These are phyloP conservation scores for Cacoxenus indagator DNA, from an alignment of 2,888 invertebrate species.

Conservation along the genomic window DNA sequence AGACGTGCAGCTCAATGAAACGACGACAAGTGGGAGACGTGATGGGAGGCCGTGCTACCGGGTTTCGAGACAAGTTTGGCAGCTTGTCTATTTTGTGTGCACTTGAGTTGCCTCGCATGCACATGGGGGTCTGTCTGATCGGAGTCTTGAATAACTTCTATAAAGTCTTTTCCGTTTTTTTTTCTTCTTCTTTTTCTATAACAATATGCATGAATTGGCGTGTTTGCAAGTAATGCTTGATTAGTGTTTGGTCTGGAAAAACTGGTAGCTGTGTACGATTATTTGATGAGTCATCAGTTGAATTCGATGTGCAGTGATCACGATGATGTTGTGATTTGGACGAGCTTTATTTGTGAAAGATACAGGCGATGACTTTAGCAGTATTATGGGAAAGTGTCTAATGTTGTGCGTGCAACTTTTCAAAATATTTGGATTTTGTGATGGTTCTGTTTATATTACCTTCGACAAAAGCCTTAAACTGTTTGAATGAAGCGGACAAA, in stretches of 20 bases:
- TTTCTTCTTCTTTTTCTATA: no score
- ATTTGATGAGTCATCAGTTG: slow-evolving; percentile 50
- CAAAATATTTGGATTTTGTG: no score
- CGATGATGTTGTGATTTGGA: not conserved
- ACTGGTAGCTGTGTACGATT: slow-evolving; percentile 48
- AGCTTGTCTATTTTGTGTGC: slow-evolving; percentile 18
- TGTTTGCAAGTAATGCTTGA: slow-evolving; percentile 61
- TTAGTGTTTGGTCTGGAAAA: slow-evolving; percentile 53
- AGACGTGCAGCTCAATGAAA: not conserved
- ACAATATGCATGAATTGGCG: slow-evolving; percentile 1
- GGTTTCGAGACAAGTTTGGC: slow-evolving; percentile 13
- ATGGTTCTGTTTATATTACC: no score
- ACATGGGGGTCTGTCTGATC: not conserved
- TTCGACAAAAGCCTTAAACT: no score
- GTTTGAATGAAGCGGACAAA: no score
- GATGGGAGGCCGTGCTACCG: not conserved
- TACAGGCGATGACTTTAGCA: no score
- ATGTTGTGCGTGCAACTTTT: no score
- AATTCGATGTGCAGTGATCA: slow-evolving; percentile 21
- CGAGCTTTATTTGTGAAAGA: no score
- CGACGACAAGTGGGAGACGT: not conserved
- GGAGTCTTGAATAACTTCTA: no score
- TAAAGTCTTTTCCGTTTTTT: no score
- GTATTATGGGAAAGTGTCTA: no score
- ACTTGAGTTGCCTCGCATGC: slow-evolving; percentile 9